phyloP scores from a whole-genome alignment of 2,888 invertebrate genomes.

The Hesperia comma region DNA sequence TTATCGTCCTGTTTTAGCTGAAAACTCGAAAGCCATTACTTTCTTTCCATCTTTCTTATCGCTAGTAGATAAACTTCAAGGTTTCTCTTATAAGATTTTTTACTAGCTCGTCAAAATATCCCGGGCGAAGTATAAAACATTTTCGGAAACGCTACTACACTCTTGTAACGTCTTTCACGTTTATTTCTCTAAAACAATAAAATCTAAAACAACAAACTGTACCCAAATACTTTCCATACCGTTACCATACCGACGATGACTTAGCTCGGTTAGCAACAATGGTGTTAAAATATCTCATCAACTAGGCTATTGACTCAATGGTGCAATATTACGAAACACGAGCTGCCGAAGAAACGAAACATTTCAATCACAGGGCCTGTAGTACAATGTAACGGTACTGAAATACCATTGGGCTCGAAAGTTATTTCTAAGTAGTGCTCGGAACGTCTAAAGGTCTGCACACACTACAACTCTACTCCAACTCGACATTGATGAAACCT shows the following conservation, averaged over 20 bases:
- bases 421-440: constrained; percentile 25
- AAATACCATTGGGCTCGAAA: constrained; percentile 34
- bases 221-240: not conserved
- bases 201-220: not conserved
- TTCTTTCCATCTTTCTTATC: no score
- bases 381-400: constrained; percentile 38
- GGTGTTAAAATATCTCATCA: not conserved
- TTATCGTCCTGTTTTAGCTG: no score
- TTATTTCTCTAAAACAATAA: not conserved
- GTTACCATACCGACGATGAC: not conserved
- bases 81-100: no score
- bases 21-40: no score
- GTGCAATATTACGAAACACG: not conserved
- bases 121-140: no score
- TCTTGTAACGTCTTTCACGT: not conserved
- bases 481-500: no score
- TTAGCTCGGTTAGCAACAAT: not conserved
- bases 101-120: no score
- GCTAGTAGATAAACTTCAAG: no score
- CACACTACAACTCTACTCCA: no score
- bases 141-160: no score
- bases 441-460: not conserved
- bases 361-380: constrained; percentile 15
- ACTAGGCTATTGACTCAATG: not conserved
- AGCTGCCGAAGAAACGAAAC: not conserved